Evolutionary conservation across 2,113 vertebrate species (phyloP).

Genomic region (Ptilorrhoa leucosticta): DNA sequence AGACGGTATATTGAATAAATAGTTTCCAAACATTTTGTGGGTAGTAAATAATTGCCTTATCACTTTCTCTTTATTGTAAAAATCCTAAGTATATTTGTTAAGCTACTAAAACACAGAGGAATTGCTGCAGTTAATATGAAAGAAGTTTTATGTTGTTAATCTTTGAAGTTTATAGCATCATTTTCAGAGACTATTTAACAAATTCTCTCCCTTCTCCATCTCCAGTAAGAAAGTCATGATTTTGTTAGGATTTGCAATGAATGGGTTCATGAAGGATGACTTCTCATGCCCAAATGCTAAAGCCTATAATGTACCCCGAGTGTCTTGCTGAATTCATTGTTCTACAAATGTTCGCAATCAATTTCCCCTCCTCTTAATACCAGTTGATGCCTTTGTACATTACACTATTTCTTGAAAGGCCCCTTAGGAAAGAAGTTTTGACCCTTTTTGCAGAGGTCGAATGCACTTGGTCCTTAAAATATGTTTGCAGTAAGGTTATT

Average conservation of each 20-base stretch:
- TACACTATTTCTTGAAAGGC: background rate
- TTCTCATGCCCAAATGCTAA: background rate
- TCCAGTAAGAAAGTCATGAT: background rate
- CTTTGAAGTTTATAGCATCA: constrained; percentile 3
- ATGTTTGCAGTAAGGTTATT: background rate
- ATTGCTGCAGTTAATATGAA: constrained; percentile 26
- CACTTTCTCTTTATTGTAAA: constrained; percentile 16
- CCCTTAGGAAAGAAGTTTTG: background rate
- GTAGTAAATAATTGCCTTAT: constrained; percentile 32
- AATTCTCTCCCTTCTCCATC: background rate
- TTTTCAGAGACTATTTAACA: constrained; percentile 20
- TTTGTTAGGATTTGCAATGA: background rate
- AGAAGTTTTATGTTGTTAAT: constrained; percentile 26
- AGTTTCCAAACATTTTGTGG: constrained; percentile 33
- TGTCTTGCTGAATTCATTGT: background rate
- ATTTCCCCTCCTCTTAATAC: background rate
- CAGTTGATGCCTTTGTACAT: background rate
- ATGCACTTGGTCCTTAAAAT: background rate
- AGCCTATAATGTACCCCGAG: background rate
- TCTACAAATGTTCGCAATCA: background rate
- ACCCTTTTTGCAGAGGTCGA: background rate
- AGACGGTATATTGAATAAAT: constrained; percentile 27
- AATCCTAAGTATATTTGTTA: constrained; percentile 32
- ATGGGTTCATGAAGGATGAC: background rate
- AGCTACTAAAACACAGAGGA: constrained; percentile 13